These are phyloP conservation scores for Tragelaphus eurycerus DNA, from an alignment of 2,797 vertebrate genomes.

Conservation along the genomic window DNA sequence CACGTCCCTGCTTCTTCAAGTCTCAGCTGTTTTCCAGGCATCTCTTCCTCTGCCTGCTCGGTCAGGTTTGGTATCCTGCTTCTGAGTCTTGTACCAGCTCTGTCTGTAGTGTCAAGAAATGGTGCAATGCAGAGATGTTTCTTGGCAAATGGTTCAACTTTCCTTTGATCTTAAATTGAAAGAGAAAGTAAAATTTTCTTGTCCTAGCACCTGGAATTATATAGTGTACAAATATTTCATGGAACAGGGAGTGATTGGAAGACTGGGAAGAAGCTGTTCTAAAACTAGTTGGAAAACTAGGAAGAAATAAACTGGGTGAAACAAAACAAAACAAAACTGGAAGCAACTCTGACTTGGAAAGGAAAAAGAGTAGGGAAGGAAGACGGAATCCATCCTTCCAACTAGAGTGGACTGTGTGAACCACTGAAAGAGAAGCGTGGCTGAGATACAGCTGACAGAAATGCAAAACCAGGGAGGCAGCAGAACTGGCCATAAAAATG, in stretches of 20 bases:
- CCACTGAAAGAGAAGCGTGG: neutral
- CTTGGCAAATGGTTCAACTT: neutral
- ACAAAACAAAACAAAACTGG: neutral
- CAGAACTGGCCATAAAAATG: neutral
- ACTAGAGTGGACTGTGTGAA: neutral
- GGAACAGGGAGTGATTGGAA: neutral
- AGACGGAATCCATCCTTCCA: neutral
- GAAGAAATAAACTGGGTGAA: neutral
- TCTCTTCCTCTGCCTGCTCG: neutral
- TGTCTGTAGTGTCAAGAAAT: neutral
- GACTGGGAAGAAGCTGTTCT: neutral
- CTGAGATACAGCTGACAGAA: neutral
- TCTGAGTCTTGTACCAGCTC: neutral
- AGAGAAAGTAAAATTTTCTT: constrained; percentile 18
- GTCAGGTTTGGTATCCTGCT: neutral
- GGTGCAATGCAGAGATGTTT: neutral
- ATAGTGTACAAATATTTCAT: neutral
- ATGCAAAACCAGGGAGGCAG: neutral
- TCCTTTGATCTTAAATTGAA: constrained; percentile 8
- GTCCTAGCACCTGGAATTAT: neutral
- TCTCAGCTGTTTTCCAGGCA: neutral
- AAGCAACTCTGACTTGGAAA: neutral
- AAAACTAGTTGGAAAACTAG: neutral
- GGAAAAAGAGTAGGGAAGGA: neutral
- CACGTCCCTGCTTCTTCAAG: neutral